Percentiles rank a stretch among this genome's conserved stretches.
Evolutionary conservation across 2,888 invertebrate species (phyloP).

Genomic region (Cetonia aurata): DNA sequence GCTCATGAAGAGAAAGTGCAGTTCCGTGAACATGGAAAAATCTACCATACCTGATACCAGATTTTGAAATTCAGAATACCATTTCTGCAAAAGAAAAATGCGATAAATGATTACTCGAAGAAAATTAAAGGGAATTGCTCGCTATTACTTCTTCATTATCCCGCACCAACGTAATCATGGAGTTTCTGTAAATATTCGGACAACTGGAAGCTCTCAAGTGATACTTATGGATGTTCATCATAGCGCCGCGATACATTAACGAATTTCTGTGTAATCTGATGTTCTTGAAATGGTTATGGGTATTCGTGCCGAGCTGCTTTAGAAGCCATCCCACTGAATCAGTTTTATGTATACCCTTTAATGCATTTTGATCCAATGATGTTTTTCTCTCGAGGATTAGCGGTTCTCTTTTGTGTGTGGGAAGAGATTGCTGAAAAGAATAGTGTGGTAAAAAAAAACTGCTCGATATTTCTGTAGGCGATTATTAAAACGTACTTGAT

Average conservation of each 20-base stretch:
- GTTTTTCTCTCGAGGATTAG: slow-evolving; percentile 30
- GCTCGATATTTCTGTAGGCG: neutral
- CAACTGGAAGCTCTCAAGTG: slow-evolving; percentile 88
- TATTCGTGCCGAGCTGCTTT: slow-evolving; percentile 69
- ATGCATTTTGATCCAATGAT: slow-evolving; percentile 36
- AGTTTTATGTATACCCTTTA: slow-evolving; percentile 48
- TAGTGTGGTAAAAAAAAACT: neutral
- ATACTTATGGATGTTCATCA: slow-evolving; percentile 84
- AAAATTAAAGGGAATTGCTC: neutral
- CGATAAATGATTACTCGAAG: neutral
- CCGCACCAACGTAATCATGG: slow-evolving; percentile 87
- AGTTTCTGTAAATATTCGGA: slow-evolving; percentile 90
- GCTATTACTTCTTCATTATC: slow-evolving; percentile 78
- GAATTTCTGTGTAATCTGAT: slow-evolving; percentile 82
- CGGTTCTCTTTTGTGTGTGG: slow-evolving; percentile 44
- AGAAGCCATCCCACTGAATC: slow-evolving; percentile 67
- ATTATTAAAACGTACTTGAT: slow-evolving; percentile 46
- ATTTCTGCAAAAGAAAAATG: slow-evolving; percentile 72
- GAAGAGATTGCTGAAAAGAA: slow-evolving; percentile 56
- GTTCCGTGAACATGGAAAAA: slow-evolving; percentile 81
- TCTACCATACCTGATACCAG: slow-evolving; percentile 81
- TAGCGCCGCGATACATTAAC: slow-evolving; percentile 87
- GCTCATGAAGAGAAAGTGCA: slow-evolving; percentile 84
- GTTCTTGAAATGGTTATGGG: slow-evolving; percentile 80
- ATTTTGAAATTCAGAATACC: slow-evolving; percentile 77